These are phyloP conservation scores for Borostomias antarcticus DNA, from an alignment of 2,797 vertebrate species.

Conservation along the genomic window DNA sequence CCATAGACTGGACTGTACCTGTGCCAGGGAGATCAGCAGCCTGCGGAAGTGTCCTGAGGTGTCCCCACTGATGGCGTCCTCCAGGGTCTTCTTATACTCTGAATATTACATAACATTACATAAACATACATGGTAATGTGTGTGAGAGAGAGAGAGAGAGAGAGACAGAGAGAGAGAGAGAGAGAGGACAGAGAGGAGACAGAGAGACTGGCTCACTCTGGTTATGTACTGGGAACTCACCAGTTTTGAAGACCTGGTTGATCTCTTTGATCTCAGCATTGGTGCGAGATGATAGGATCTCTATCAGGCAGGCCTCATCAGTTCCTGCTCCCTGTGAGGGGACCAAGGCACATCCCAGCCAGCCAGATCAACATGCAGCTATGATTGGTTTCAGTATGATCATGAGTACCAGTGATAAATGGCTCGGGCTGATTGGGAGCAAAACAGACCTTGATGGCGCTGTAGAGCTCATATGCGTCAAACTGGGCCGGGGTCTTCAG, in stretches of 20 bases:
- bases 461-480: slow-evolving; percentile 86
- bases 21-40: slow-evolving; percentile 90
- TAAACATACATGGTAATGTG: no score
- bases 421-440: not conserved
- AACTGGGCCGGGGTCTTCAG: slow-evolving; percentile 85
- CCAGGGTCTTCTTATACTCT: slow-evolving; percentile 92
- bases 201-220: no score
- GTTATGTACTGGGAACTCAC: slow-evolving; percentile 68
- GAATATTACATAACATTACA: slow-evolving; percentile 30
- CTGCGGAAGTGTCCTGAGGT: slow-evolving; percentile 96
- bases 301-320: slow-evolving; percentile 95
- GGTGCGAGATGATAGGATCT: slow-evolving; percentile 92
- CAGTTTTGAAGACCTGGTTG: slow-evolving; percentile 85
- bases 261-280: slow-evolving; percentile 91
- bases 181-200: no score
- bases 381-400: not conserved
- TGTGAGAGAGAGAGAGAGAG: no score
- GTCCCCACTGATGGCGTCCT: slow-evolving; percentile 90
- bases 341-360: slow-evolving; percentile 17
- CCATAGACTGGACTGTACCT: slow-evolving; percentile 85
- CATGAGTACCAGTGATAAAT: not conserved
- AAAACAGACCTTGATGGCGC: slow-evolving; percentile 96
- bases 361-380: not conserved
- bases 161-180: no score
- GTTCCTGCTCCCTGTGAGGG: slow-evolving; percentile 89